Evolutionary conservation across 2,113 vertebrate genomes (phyloP).

Genomic region (Lonchura striata): DNA sequence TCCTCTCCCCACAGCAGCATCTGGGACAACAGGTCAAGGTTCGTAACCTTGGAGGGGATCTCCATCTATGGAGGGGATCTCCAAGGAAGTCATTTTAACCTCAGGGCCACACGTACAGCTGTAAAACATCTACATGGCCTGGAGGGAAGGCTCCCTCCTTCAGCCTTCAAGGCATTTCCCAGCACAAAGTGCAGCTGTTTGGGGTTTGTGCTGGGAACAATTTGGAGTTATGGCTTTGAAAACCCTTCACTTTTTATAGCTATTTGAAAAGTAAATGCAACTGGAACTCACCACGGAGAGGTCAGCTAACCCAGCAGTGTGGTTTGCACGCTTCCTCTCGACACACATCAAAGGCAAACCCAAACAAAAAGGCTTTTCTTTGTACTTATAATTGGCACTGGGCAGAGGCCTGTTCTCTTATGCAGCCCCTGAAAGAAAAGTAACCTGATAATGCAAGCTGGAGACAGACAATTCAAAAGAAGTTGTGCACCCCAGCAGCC

Average conservation of each 20-base stretch:
- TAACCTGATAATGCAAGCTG: not conserved
- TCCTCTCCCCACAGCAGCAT: not conserved
- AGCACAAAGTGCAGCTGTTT: slow-evolving; percentile 16
- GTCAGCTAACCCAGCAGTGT: not conserved
- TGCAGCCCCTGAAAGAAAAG: not conserved
- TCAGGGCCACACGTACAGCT: not conserved
- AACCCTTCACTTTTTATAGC: not conserved
- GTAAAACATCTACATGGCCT: not conserved
- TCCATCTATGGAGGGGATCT: not conserved
- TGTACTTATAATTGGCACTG: not conserved
- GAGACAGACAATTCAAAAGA: not conserved
- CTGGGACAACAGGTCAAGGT: not conserved
- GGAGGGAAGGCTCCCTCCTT: not conserved
- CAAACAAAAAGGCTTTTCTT: not conserved
- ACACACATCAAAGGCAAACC: slow-evolving; percentile 15
- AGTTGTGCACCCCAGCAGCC: not conserved
- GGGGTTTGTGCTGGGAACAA: not conserved
- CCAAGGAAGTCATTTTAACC: not conserved
- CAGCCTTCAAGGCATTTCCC: not conserved
- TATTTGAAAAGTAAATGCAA: not conserved
- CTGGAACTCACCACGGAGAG: not conserved
- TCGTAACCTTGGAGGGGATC: too few species aligned
- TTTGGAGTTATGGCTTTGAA: not conserved
- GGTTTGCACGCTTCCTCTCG: not conserved
- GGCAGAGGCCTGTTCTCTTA: not conserved